These are phyloP conservation scores for Cyclopterus lumpus DNA, from an alignment of 2,797 vertebrate species.

Conservation along the genomic window DNA sequence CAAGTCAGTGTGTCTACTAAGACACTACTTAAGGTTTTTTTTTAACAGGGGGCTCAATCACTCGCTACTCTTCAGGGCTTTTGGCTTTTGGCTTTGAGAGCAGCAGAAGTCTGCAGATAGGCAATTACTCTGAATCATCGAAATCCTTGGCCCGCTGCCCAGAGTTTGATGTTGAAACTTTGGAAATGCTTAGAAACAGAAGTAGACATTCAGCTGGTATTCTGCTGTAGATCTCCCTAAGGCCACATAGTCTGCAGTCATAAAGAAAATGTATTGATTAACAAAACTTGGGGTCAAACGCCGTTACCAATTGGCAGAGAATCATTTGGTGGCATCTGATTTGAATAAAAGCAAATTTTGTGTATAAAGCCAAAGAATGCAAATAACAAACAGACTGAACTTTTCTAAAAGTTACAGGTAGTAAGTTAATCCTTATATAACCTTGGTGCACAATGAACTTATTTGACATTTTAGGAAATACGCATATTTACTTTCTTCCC, in stretches of 20 bases:
- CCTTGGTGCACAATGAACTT: not conserved
- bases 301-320: not conserved
- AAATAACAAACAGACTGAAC: not conserved
- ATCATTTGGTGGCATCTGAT: not conserved
- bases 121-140: constrained; percentile 40
- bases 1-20: not conserved
- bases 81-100: not conserved
- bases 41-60: not conserved
- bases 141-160: constrained; percentile 32
- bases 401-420: not conserved
- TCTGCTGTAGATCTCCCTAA: constrained; percentile 7
- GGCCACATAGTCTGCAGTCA: not conserved
- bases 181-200: constrained; percentile 19
- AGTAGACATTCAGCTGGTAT: constrained; percentile 25
- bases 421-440: not conserved
- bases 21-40: not conserved
- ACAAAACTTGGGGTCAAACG: constrained; percentile 21
- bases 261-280: constrained; percentile 40
- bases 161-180: constrained; percentile 33
- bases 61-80: not conserved
- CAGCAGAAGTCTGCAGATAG: constrained; percentile 8
- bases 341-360: not conserved
- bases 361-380: not conserved
- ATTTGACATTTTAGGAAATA: not conserved
- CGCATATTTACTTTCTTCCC: not conserved